These are phyloP conservation scores for Cirrhinus mrigala DNA, from an alignment of 2,797 vertebrate species.

Conservation along the genomic window DNA sequence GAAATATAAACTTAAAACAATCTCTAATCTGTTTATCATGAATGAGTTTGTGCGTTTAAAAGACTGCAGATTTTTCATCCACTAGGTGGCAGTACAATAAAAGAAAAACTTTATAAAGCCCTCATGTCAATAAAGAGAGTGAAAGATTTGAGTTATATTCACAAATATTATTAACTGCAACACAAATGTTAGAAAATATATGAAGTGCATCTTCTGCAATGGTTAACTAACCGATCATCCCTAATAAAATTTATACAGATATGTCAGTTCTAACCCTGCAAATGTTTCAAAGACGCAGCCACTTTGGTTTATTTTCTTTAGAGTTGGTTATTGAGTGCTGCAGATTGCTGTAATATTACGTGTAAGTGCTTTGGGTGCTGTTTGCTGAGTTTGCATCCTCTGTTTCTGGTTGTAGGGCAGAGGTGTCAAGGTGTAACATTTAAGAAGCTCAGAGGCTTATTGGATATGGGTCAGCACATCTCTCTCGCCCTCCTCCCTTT, in stretches of 20 bases:
- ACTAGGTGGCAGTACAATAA: constrained; percentile 33
- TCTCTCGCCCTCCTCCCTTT: constrained; percentile 22
- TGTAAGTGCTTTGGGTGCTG: neutral
- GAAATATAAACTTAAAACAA: neutral
- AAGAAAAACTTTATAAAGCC: neutral
- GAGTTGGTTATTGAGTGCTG: constrained; percentile 31
- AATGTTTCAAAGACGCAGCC: neutral
- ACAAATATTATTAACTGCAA: neutral
- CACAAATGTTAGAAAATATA: neutral
- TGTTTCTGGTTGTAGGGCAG: constrained; percentile 74
- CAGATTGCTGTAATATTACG: neutral
- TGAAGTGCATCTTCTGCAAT: neutral
- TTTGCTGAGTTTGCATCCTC: constrained; percentile 70
- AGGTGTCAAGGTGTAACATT: constrained; percentile 73
- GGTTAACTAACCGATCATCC: neutral
- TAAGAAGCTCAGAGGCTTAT: constrained; percentile 90
- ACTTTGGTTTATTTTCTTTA: neutral
- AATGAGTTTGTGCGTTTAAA: neutral
- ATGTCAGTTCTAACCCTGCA: neutral
- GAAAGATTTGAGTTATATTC: neutral
- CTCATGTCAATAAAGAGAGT: constrained; percentile 10
- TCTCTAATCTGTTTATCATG: neutral
- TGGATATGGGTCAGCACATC: constrained; percentile 81
- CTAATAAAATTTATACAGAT: neutral
- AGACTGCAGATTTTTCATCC: neutral